Base-by-base conservation (phyloP, 2,113 vertebrate species). In the Corynorhinus townsendii region DNA sequence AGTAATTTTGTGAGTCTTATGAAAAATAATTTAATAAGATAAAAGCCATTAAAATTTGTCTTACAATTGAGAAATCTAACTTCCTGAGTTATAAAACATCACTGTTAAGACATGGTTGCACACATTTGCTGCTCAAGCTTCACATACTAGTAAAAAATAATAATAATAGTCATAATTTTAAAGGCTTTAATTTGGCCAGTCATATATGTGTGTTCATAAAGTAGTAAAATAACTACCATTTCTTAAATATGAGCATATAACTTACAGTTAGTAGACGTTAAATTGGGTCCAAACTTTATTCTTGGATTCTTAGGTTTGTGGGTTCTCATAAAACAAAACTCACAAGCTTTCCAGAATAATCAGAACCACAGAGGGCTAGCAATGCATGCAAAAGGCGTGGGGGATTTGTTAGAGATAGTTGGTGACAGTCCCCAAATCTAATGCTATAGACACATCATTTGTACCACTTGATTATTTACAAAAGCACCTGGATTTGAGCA, bases 1-100 rank as follows among this genome's bases (percentile, higher is more conserved):
- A 90, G 81, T 81, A 73, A 86, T 81, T 85, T 54, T 90, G 47
- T 79, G 45, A 90, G 33, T 62, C 17, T 90, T 86, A 82, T 82
- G 90, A 38, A 81, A 92, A 96, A 94, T 22, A 96, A 47, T 22
- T 96, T 90, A 81, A 85, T 95, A 97, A 77, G 86, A 96, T 93
- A 92, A 76, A 95, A 35, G 66, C 17, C 77, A 95, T 96, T 81
- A 86, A 54, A 11, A 17, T 94, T 84, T 97, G 43, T 52, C 68
- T 95, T 96, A 89, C 96, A 76, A 95, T 15, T 87, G 91, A 93
- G 77, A 90, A 77, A 49, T 84, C 45, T 86, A 69, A 86, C 22
- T 93, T 66, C 49, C 40, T 91, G 83, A 73, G 19, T 66, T 97
- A 92, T 75, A 85, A 96, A 97, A 95, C 45, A 28, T 95, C 71